phyloP scores from a whole-genome alignment of 2,888 invertebrate species.

The Euplagia quadripunctaria region DNA sequence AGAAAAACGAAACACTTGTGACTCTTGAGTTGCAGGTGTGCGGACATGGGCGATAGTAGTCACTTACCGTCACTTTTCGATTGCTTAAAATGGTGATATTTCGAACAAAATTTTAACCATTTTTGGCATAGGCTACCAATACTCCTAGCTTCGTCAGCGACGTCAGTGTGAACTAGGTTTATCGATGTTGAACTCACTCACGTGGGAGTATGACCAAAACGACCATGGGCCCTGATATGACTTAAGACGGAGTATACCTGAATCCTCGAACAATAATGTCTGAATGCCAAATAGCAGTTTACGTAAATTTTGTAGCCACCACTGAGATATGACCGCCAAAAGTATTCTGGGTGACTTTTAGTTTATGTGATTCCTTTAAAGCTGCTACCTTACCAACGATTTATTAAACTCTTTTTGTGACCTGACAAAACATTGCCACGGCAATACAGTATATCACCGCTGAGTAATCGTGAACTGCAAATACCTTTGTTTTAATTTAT shows the following conservation, averaged over 20 bases:
- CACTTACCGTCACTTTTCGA: too few species aligned
- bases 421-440: background rate
- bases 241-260: background rate
- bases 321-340: background rate
- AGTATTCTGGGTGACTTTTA: background rate
- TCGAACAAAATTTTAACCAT: too few species aligned
- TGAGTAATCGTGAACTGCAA: background rate
- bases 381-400: background rate
- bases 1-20: background rate
- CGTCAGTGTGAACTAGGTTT: background rate
- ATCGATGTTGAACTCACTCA: background rate
- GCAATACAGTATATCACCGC: background rate
- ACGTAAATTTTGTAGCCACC: background rate
- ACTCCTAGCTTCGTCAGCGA: too few species aligned
- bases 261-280: background rate
- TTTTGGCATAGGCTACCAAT: too few species aligned
- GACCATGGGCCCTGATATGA: background rate
- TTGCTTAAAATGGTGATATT: too few species aligned
- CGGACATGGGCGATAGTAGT: too few species aligned
- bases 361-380: background rate
- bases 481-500: background rate
- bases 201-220: too few species aligned
- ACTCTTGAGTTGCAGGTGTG: too few species aligned
- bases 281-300: background rate
- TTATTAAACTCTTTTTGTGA: background rate